Base-by-base conservation (phyloP, 2,113 vertebrate species). In the Hemichromis elongatus region DNA sequence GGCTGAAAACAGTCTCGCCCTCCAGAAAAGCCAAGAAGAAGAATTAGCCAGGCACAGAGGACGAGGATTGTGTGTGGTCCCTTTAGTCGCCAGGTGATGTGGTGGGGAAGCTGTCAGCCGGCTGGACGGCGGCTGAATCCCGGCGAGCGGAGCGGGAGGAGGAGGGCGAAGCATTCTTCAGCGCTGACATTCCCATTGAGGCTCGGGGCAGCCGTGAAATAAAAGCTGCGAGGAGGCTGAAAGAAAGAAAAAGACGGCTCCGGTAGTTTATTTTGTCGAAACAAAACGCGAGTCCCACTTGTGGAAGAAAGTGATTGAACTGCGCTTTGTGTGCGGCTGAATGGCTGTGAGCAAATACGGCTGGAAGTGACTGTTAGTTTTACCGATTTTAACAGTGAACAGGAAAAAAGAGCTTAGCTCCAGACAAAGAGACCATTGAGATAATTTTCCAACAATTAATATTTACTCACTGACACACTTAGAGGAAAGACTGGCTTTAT, bases 1-100 rank as follows among this genome's bases (percentile, higher is more conserved):
- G 61, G 66, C 86, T 77, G 85, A 88, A 75, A 83, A 90, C 81
- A 79, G 66, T 86, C 80, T 85, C 55, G 30, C 47, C 88, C 89
- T 52, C 70, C 56, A 68, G 26, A 90, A 88, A 90, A 89, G 91
- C 82, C 84, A 77, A 86, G 84, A 83, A 92, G 90, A 90, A 91
- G 82, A 88, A 90, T 90, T 16, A 82, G 83, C 77, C 59, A 1
- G 84, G 82, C 82, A 53, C 28, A 87, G 82, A 84, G 80, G 81
- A 78, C 79, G 18, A 16, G 73, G 75, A 80, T 81, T 1, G 77
- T 73, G 95, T 94, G 95, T 95, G 95, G 95, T 95, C 95, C 91
- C 86, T 92, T 93, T 92, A 92, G 92, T 92, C 86, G 87, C 83
- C 54, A 47, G 92, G 91, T 90, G 85, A 84, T 61, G 82, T 52